Base-by-base conservation (phyloP, 2,888 invertebrate species). In the Epiblema foenella region DNA sequence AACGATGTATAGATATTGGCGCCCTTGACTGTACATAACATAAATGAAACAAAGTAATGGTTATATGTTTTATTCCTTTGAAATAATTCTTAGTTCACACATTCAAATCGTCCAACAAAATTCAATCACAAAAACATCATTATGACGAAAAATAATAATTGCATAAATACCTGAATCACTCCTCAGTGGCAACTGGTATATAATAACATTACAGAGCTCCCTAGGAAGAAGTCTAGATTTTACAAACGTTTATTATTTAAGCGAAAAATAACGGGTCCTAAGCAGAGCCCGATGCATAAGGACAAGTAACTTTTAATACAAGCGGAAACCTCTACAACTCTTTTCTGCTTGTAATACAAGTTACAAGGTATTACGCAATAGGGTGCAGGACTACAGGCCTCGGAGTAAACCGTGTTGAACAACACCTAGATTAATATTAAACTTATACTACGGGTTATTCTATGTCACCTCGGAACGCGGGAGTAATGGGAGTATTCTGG, bases 91-190 rank as follows among this genome's bases (percentile, higher is more conserved):
- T 77, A 81, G 79, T 85, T 85, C 87, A 88, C 86, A 90, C 86
- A 83, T 83, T 81, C 78, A 82, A 83, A 77, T 82, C 81, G 83
- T 84, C 85, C 82, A 83, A 81, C 79, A 81, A 85, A 79, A 76
- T 73, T 76, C 77, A 85, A 81, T 82, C 80, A 87, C 83, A 86
- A 79, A 84, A 81, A 85, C 83, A 86, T 85, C 81, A 81, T 85
- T 77, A 84, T 77, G 64, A 68, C 79, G 78, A 79, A 81, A 88
- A 87, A 88, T 83, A 86, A 84, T 81, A 83, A 81, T 80, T 85
- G 83, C 84, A 93, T 93, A 93, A 93, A 93, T 93, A 93, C 93
- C 93, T 93, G 92, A 90, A 86, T 86, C 83, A 87, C 87, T 91
- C 92, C 91, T 88, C 86, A 89, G 87, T 87, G 85, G 89, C 84